A percentile compares a stretch with the other conserved stretches of the same genome.
Evolutionary conservation across 2,888 invertebrate genomes (phyloP).

Genomic region (Altica lythri): DNA sequence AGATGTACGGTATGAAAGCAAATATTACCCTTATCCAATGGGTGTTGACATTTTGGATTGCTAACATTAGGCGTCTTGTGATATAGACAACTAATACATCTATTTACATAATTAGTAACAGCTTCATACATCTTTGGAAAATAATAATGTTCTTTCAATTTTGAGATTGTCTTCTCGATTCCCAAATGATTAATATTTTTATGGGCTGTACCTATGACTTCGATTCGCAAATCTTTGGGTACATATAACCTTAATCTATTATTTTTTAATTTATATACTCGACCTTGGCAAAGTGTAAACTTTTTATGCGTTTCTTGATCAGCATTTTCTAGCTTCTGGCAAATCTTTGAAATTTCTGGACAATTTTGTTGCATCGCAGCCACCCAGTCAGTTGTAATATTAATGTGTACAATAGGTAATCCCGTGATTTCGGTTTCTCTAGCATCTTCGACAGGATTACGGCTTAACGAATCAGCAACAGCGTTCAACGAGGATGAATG

Average conservation of each 20-base stretch:
- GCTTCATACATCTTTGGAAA: no score
- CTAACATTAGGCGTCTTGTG: no score
- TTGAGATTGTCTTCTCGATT: no score
- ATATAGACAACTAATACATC: no score
- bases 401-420: slow-evolving; percentile 8
- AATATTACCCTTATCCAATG: no score
- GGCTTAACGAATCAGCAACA: slow-evolving; percentile 5
- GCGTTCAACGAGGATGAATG: slow-evolving; percentile 5
- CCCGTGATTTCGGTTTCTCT: slow-evolving; percentile 7
- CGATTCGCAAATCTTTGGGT: no score
- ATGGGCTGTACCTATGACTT: no score
- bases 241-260: background rate
- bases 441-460: slow-evolving; percentile 8
- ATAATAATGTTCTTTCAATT: no score
- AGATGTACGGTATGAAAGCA: no score
- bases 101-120: no score
- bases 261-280: background rate
- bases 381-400: slow-evolving; percentile 5
- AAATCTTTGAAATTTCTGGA: background rate
- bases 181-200: no score
- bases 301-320: slow-evolving; percentile 3
- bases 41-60: no score
- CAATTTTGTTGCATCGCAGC: slow-evolving; percentile 8
- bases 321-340: background rate
- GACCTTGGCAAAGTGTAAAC: slow-evolving; percentile 2